These are phyloP conservation scores for Notolepis coatsorum DNA, from an alignment of 2,797 vertebrate species.

Conservation along the genomic window DNA sequence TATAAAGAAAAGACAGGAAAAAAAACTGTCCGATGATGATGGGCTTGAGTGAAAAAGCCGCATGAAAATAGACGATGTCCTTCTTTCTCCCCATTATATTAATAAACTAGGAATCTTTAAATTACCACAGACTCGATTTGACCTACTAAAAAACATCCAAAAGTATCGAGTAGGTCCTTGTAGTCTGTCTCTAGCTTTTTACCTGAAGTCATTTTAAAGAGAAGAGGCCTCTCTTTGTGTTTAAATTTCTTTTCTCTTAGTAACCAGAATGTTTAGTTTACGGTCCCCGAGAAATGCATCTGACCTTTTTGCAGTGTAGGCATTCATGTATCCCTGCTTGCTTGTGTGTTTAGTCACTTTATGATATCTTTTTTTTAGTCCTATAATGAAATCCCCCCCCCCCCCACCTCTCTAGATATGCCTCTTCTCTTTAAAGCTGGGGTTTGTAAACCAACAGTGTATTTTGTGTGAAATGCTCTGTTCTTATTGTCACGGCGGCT, in stretches of 20 bases:
- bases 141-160: conserved; percentile 81
- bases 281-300: conserved; percentile 69
- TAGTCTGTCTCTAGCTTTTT: conserved; percentile 71
- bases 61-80: conserved; percentile 74
- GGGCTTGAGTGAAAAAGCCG: conserved; percentile 77
- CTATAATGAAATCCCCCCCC: conserved; percentile 68
- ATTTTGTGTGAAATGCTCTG: conserved; percentile 75
- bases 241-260: conserved; percentile 53
- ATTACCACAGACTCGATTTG: conserved; percentile 73
- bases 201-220: conserved; percentile 81
- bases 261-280: conserved; percentile 60
- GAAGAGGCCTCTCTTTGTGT: conserved; percentile 77
- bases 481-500: conserved; percentile 74
- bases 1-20: conserved; percentile 69
- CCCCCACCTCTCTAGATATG: conserved; percentile 73
- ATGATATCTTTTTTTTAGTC: conserved; percentile 81
- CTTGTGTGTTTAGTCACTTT: conserved; percentile 95
- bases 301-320: conserved; percentile 79
- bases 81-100: conserved; percentile 69
- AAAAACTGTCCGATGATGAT: conserved; percentile 77
- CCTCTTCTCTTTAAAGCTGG: conserved; percentile 85
- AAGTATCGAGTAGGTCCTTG: conserved; percentile 69
- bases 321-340: conserved; percentile 84
- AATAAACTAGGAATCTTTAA: conserved; percentile 88
- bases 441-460: conserved; percentile 77